Evolutionary conservation across 2,888 invertebrate genomes (phyloP).

Genomic region (Pilophorus perplexus): DNA sequence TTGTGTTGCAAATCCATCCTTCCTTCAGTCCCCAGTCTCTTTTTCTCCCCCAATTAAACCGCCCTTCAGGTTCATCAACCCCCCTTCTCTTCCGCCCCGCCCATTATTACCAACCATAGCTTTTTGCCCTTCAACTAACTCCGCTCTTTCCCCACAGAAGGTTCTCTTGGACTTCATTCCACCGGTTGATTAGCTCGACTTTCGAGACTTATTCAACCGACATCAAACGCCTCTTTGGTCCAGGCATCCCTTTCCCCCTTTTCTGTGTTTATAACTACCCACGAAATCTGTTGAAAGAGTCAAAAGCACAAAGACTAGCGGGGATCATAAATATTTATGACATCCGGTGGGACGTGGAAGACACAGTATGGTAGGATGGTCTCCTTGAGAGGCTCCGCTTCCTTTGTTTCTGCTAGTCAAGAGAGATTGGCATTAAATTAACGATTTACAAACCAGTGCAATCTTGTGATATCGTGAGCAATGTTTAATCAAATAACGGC

Average conservation of each 20-base stretch:
- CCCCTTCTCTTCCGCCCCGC: neutral
- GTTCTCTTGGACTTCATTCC: constrained; percentile 29
- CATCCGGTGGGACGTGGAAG: too few species aligned
- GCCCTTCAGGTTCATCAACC: constrained; percentile 6
- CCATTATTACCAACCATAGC: neutral
- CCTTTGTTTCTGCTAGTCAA: too few species aligned
- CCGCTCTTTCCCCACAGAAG: neutral
- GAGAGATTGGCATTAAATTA: too few species aligned
- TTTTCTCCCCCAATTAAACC: constrained; percentile 32
- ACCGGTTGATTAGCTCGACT: constrained; percentile 34
- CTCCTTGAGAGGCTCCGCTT: too few species aligned
- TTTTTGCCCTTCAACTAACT: neutral
- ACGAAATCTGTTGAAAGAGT: constrained; percentile 5
- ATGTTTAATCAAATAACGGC: too few species aligned
- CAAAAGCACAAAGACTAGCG: too few species aligned
- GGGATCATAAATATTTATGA: too few species aligned
- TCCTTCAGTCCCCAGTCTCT: neutral
- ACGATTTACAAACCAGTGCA: too few species aligned
- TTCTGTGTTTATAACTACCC: constrained; percentile 16
- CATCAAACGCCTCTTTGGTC: constrained; percentile 16
- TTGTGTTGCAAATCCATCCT: constrained; percentile 37
- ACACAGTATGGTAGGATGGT: too few species aligned
- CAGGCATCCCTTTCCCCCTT: neutral
- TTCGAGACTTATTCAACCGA: constrained; percentile 4
- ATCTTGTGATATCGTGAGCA: too few species aligned